Percentiles rank a stretch among this genome's conserved stretches.
These are phyloP conservation scores for Brachionus koreanus DNA, from an alignment of 1,140 invertebrate species.

Conservation along the genomic window DNA sequence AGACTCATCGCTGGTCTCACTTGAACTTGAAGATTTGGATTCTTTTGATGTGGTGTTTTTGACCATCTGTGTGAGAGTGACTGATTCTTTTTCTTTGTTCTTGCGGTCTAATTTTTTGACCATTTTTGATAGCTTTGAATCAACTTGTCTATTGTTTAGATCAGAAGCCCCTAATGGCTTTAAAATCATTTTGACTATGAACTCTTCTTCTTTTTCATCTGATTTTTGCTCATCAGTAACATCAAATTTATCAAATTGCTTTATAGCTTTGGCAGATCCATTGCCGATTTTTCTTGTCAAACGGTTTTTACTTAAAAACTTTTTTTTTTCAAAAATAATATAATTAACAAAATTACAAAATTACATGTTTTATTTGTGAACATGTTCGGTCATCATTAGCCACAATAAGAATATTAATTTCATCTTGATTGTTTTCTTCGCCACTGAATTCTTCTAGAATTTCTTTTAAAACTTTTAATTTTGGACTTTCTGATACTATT, in stretches of 20 bases:
- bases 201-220: slow-evolving; percentile 41
- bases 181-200: slow-evolving; percentile 40
- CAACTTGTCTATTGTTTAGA: not conserved
- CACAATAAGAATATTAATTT: slow-evolving; percentile 67
- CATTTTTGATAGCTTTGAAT: slow-evolving; percentile 11
- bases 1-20: not conserved
- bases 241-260: slow-evolving; percentile 16
- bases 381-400: slow-evolving; percentile 77
- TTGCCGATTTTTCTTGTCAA: not conserved
- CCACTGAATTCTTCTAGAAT: slow-evolving; percentile 56
- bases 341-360: not conserved
- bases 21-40: not conserved
- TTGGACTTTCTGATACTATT: slow-evolving; percentile 71
- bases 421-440: slow-evolving; percentile 47
- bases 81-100: slow-evolving; percentile 32
- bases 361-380: slow-evolving; percentile 66
- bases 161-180: slow-evolving; percentile 10
- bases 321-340: not conserved
- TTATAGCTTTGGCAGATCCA: not conserved
- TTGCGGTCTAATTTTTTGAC: not conserved
- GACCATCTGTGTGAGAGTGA: slow-evolving; percentile 31
- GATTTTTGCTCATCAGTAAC: not conserved
- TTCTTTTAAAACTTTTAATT: slow-evolving; percentile 70
- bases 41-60: slow-evolving; percentile 26
- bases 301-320: not conserved